These are phyloP conservation scores for Paramisgurnus dabryanus DNA, from an alignment of 2,113 vertebrate genomes.

Conservation along the genomic window DNA sequence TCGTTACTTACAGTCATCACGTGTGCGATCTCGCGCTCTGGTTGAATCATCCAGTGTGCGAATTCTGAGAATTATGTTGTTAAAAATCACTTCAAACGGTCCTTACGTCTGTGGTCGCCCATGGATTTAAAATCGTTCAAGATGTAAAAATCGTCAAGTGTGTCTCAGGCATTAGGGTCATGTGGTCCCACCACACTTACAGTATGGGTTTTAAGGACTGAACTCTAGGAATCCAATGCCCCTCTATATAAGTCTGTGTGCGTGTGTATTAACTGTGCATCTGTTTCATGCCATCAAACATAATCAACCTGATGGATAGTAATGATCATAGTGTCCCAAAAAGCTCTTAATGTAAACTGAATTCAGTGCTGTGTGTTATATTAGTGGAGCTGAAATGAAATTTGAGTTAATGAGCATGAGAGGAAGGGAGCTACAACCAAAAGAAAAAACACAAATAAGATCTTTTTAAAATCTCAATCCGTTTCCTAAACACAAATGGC, in stretches of 20 bases:
- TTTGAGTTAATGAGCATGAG: background rate
- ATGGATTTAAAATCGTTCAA: no score
- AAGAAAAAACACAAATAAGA: background rate
- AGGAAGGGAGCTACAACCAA: background rate
- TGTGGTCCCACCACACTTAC: background rate
- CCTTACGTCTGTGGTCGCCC: no score
- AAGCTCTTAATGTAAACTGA: background rate
- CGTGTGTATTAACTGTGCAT: background rate
- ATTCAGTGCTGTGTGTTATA: background rate
- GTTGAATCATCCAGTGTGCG: no score
- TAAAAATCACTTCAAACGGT: no score
- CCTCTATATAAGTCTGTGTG: background rate
- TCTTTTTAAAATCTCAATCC: background rate
- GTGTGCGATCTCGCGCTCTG: no score
- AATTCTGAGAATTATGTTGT: no score
- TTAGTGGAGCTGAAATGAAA: constrained; percentile 12
- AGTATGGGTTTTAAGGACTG: constrained; percentile 3
- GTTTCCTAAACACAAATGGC: background rate
- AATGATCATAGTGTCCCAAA: background rate
- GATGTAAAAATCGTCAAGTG: no score
- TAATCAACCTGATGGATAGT: constrained; percentile 19
- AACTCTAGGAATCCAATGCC: background rate
- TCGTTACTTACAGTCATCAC: no score
- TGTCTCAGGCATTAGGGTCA: no score
- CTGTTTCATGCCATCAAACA: background rate